Evolutionary conservation across 2,888 invertebrate species (phyloP), one percentile per base, ranked within the genome.

Genomic region (Pachydiplax longipennis): DNA sequence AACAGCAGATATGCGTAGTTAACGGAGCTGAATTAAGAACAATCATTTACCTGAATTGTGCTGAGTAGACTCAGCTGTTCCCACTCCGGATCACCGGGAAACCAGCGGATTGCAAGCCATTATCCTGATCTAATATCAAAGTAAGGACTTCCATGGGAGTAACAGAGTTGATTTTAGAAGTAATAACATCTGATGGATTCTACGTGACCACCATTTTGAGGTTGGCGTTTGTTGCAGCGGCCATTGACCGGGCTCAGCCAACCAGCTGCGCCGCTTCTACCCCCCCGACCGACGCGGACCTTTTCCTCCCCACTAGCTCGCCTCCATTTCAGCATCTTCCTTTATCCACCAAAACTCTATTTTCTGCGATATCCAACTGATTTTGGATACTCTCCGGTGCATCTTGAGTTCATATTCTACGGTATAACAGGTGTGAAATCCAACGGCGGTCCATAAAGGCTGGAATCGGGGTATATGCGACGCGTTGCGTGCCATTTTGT

Each of bases 131-230:
- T 53, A 53, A 53, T 53, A 53, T 15, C 53, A 18, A 53, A 53
- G 18, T 53, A 18, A 31, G 73, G 25, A 31, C 73, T 25, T 73
- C 25, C 53, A 53, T 18, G 2, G 73, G 73, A 31, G 10, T 65
- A n/a, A 65, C 2, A 25, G 31, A 12, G 61, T 37, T 37, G 37
- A 87, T 87, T 87, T 83, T 35, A 31, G 61, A 61, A 87, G 58
- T 87, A 87, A 37, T 35, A 87, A 87, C 37, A 87, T 87, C 37
- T 65, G 87, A 87, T 58, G 58, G 58, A 61, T 58, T n/a, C 25
- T 87, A 87, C 87, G 87, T 87, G 87, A 87, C 87, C 87, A 87
- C 87, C 87, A 87, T 87, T 87, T 87, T 87, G 87, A 87, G 58
- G 87, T 31, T 73, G 73, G 73, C 31, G 73, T 73, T 18, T 40